Percentiles rank a stretch among this genome's conserved stretches.
These are phyloP conservation scores for Drosophila eugracilis DNA, from an alignment of 1,140 invertebrate species.

Conservation along the genomic window DNA sequence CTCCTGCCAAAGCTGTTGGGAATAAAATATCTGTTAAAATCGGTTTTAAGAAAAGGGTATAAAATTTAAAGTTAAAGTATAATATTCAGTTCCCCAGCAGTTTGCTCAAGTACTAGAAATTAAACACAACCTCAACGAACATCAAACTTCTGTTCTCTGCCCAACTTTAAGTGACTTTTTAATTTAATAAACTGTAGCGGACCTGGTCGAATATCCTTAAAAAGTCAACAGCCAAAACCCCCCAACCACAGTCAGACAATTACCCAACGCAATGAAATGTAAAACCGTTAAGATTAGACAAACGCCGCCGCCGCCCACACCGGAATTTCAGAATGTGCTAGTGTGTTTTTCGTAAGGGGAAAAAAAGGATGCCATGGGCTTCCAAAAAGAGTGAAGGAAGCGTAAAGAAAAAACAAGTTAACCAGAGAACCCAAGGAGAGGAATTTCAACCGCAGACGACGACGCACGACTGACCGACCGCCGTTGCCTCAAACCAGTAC, in stretches of 20 bases:
- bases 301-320: conserved; percentile 57
- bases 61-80: not conserved
- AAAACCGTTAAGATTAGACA: conserved; percentile 82
- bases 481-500: conserved; percentile 26
- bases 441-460: conserved; percentile 71
- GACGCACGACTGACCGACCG: conserved; percentile 53
- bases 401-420: conserved; percentile 5
- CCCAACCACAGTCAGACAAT: conserved; percentile 44
- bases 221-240: not conserved
- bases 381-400: conserved; percentile 11
- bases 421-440: conserved; percentile 22
- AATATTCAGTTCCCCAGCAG: not conserved
- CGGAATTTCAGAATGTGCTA: conserved; percentile 15
- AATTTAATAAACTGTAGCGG: conserved; percentile 69
- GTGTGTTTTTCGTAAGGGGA: conserved; percentile 1
- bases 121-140: not conserved
- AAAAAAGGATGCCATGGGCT: conserved; percentile 6
- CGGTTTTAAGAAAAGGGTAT: too few species aligned
- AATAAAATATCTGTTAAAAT: too few species aligned
- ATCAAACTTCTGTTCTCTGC: not conserved
- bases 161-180: conserved; percentile 47
- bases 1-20: too few species aligned
- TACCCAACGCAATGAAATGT: conserved; percentile 77
- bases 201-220: conserved; percentile 21
- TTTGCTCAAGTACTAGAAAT: not conserved